Conservation (phyloP, 2,888 invertebrate species). For the Drosophila mulleri region DNA sequence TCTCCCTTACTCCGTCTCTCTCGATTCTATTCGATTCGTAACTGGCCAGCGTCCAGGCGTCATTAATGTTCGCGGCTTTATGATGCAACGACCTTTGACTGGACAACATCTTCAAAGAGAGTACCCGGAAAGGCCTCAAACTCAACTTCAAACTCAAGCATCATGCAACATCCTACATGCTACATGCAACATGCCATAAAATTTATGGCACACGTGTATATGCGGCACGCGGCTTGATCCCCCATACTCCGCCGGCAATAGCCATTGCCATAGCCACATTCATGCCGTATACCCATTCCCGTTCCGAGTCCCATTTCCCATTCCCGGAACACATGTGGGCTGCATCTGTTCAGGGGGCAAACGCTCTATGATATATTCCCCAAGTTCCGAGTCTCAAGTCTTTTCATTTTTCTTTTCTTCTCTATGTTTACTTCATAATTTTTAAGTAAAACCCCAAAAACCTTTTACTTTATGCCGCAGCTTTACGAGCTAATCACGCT, state of each 20-base stretch:
- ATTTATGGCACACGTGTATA: slow-evolving; percentile 48
- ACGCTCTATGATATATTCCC: slow-evolving; percentile 20
- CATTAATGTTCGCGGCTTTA: slow-evolving; percentile 74
- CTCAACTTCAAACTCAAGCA: slow-evolving; percentile 7
- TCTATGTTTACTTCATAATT: slow-evolving; percentile 58
- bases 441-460: slow-evolving; percentile 53
- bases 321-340: slow-evolving; percentile 75
- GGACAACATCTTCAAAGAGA: slow-evolving; percentile 52
- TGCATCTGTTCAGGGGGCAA: slow-evolving; percentile 50
- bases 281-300: slow-evolving; percentile 11
- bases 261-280: slow-evolving; percentile 9
- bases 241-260: slow-evolving; percentile 9
- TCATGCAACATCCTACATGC: slow-evolving; percentile 36
- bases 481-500: slow-evolving; percentile 69
- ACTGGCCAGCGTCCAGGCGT: slow-evolving; percentile 32
- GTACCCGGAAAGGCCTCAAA: slow-evolving; percentile 61
- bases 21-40: slow-evolving; percentile 8
- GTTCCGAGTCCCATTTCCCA: slow-evolving; percentile 34
- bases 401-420: slow-evolving; percentile 23
- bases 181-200: slow-evolving; percentile 56
- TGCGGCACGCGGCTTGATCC: slow-evolving; percentile 67
- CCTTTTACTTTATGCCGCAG: slow-evolving; percentile 62
- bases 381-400: slow-evolving; percentile 29
- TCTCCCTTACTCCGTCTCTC: too few relatives aligned
- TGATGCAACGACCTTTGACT: slow-evolving; percentile 77